A percentile compares a stretch with the other conserved stretches of the same genome.
These are phyloP conservation scores for Macrochelys suwanniensis DNA, from an alignment of 2,797 vertebrate genomes.

Conservation along the genomic window DNA sequence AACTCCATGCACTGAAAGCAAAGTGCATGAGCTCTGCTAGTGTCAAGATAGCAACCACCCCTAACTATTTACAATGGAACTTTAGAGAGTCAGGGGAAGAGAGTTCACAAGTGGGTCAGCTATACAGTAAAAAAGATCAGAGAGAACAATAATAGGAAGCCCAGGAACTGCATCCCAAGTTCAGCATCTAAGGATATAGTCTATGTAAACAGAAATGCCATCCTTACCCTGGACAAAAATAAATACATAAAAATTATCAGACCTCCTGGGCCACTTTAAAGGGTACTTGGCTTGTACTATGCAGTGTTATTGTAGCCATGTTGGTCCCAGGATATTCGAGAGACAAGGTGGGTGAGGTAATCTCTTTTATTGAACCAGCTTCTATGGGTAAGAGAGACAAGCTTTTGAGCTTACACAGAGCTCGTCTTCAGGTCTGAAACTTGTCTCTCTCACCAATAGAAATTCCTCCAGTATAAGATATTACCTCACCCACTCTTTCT, in stretches of 20 bases:
- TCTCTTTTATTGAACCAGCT: not conserved
- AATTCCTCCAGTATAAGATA: not conserved
- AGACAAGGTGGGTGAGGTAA: not conserved
- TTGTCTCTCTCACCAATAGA: not conserved
- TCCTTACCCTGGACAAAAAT: not conserved
- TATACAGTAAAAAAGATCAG: not conserved
- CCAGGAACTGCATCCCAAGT: not conserved
- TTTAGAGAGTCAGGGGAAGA: not conserved
- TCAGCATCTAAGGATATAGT: not conserved
- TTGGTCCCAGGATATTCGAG: not conserved
- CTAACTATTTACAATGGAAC: not conserved
- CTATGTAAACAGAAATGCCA: constrained; percentile 10
- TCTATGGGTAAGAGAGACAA: not conserved
- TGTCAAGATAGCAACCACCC: not conserved
- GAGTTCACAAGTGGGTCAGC: constrained; percentile 15
- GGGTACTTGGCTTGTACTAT: not conserved
- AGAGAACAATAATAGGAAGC: not conserved
- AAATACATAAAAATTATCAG: not conserved
- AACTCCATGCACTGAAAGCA: constrained; percentile 27
- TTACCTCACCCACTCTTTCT: not conserved
- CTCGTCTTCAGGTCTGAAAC: not conserved
- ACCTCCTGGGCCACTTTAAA: not conserved
- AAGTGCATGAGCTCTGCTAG: not conserved
- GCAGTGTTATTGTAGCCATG: not conserved
- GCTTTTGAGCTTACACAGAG: not conserved